Evolutionary conservation across 2,888 invertebrate species (phyloP).

Genomic region (Galerucella nymphaeae): DNA sequence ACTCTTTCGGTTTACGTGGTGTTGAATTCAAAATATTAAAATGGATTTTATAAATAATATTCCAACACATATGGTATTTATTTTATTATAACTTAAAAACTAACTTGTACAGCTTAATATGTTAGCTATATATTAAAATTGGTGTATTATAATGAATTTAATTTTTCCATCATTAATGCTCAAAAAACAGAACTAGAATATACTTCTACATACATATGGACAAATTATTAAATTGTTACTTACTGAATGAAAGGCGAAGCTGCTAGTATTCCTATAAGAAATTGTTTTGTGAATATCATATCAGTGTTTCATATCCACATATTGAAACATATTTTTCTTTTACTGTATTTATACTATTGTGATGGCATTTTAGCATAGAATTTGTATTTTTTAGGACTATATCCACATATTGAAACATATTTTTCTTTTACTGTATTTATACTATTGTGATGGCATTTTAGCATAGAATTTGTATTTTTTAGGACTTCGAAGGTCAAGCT

Average conservation of each 20-base stretch:
- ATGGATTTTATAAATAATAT: constrained; percentile 62
- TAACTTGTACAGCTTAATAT: not conserved
- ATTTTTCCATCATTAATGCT: too few species aligned
- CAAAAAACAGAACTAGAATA: too few species aligned
- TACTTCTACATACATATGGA: too few species aligned
- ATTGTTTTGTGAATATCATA: too few species aligned
- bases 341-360: too few species aligned
- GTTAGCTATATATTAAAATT: constrained; percentile 8
- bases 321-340: too few species aligned
- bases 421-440: too few species aligned
- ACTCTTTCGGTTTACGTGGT: constrained; percentile 15
- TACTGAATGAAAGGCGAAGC: too few species aligned
- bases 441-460: constrained; percentile 53
- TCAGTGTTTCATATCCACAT: too few species aligned
- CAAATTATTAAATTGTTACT: too few species aligned
- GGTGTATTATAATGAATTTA: constrained; percentile 45
- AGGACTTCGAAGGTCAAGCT: constrained; percentile 93
- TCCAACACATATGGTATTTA: constrained; percentile 64
- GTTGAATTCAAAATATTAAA: constrained; percentile 33
- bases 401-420: too few species aligned
- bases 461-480: constrained; percentile 48
- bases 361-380: constrained; percentile 54
- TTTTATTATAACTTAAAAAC: not conserved
- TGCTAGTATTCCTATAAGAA: too few species aligned
- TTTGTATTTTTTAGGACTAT: constrained; percentile 74